These are phyloP conservation scores for Gerris buenoi DNA, from an alignment of 1,140 invertebrate species.

Conservation along the genomic window DNA sequence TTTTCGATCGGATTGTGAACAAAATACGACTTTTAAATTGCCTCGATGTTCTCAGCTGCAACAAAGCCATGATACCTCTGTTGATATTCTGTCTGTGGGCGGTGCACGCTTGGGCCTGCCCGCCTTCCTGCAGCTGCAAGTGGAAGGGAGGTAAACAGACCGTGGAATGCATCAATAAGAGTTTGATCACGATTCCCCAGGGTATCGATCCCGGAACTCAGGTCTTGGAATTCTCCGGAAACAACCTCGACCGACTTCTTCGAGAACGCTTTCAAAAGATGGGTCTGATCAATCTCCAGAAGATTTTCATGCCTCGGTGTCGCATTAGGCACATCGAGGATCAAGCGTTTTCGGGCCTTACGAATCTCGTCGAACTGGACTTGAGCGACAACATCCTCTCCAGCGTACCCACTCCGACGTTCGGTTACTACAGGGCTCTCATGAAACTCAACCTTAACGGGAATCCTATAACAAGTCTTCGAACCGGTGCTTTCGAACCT, in stretches of 20 bases:
- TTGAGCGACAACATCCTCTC: conserved; percentile 64
- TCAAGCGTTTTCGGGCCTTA: conserved; percentile 61
- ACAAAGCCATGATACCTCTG: conserved; percentile 13
- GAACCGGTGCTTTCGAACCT: conserved; percentile 55
- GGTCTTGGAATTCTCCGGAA: conserved; percentile 69
- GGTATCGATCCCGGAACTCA: conserved; percentile 76
- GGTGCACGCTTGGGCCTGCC: conserved; percentile 39
- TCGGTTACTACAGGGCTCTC: conserved; percentile 56
- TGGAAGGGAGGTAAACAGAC: conserved; percentile 85
- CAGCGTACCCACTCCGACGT: conserved; percentile 56
- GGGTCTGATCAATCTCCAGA: conserved; percentile 69
- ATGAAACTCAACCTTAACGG: conserved; percentile 65
- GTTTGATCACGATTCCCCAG: conserved; percentile 55
- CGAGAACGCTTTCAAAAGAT: conserved; percentile 59
- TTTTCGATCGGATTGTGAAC: too few relatives aligned
- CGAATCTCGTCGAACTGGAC: conserved; percentile 78
- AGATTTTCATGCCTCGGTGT: conserved; percentile 63
- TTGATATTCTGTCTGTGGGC: conserved; percentile 6
- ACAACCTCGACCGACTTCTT: conserved; percentile 57
- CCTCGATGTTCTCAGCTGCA: too few relatives aligned
- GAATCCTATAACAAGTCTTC: conserved; percentile 60
- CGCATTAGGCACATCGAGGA: conserved; percentile 58
- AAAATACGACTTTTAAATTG: too few relatives aligned
- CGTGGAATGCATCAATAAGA: conserved; percentile 65
- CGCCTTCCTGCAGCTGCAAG: conserved; percentile 62